Percentiles rank a stretch among this genome's conserved stretches.
These are phyloP conservation scores for Nannoperca australis DNA, from an alignment of 2,797 vertebrate genomes.

Conservation along the genomic window DNA sequence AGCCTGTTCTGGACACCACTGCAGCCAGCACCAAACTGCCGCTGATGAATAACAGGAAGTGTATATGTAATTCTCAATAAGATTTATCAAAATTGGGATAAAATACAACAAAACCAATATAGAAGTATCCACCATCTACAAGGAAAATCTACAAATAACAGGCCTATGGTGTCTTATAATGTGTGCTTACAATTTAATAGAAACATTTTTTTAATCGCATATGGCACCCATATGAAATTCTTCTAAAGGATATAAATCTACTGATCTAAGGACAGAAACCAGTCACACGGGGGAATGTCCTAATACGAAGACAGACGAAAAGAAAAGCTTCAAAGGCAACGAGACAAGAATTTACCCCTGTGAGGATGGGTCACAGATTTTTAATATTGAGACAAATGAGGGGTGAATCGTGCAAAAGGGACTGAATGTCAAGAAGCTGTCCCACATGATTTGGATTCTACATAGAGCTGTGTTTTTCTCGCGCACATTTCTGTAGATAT, in stretches of 20 bases:
- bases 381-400: not conserved
- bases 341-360: not conserved
- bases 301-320: not conserved
- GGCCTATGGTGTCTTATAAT: not conserved
- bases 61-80: not conserved
- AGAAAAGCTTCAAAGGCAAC: not conserved
- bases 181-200: not conserved
- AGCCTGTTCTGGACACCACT: not conserved
- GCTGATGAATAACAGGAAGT: not conserved
- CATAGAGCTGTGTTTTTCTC: not conserved
- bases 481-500: not conserved
- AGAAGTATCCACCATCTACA: not conserved
- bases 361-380: not conserved
- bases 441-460: not conserved
- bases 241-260: slow-evolving; percentile 3
- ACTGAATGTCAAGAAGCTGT: not conserved
- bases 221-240: slow-evolving; percentile 25
- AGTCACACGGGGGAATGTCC: not conserved
- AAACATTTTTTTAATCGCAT: not conserved
- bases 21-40: slow-evolving; percentile 26
- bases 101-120: not conserved
- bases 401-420: not conserved
- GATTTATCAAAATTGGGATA: not conserved
- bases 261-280: not conserved
- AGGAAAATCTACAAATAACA: not conserved